These are phyloP conservation scores for Bugulina stolonifera DNA, from an alignment of 2,888 invertebrate species.

Conservation along the genomic window DNA sequence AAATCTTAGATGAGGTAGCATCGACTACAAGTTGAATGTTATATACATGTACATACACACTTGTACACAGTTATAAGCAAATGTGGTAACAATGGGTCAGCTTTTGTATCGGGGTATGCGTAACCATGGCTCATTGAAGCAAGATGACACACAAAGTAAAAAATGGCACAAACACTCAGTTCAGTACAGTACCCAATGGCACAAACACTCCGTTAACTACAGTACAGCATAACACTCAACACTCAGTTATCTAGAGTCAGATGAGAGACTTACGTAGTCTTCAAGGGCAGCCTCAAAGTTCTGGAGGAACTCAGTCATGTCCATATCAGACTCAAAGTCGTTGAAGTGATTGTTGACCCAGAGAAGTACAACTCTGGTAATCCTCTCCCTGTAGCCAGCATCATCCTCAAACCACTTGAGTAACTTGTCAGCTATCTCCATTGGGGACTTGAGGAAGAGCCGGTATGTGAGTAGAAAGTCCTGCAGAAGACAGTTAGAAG, in stretches of 20 bases:
- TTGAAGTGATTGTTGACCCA: slow-evolving; percentile 80
- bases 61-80: too few relatives aligned
- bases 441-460: slow-evolving; percentile 82
- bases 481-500: slow-evolving; percentile 66
- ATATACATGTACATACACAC: too few relatives aligned
- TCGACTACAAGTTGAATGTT: too few relatives aligned
- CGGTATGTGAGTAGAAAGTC: slow-evolving; percentile 95
- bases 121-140: too few relatives aligned
- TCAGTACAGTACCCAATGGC: too few relatives aligned
- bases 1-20: slow-evolving; percentile 57
- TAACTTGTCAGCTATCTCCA: slow-evolving; percentile 70
- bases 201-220: too few relatives aligned
- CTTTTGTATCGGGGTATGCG: too few relatives aligned
- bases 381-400: slow-evolving; percentile 57
- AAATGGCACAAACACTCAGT: too few relatives aligned
- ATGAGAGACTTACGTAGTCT: slow-evolving; percentile 57
- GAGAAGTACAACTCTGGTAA: slow-evolving; percentile 86
- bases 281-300: slow-evolving; percentile 80
- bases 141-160: too few relatives aligned
- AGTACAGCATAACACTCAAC: too few relatives aligned
- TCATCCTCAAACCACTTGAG: slow-evolving; percentile 43
- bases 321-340: slow-evolving; percentile 68
- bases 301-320: slow-evolving; percentile 93
- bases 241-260: too few relatives aligned
- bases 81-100: too few relatives aligned